A percentile compares a stretch with the other conserved stretches of the same genome.
Conservation (phyloP, 1,140 invertebrate genomes). For the Coboldia fuscipes region DNA sequence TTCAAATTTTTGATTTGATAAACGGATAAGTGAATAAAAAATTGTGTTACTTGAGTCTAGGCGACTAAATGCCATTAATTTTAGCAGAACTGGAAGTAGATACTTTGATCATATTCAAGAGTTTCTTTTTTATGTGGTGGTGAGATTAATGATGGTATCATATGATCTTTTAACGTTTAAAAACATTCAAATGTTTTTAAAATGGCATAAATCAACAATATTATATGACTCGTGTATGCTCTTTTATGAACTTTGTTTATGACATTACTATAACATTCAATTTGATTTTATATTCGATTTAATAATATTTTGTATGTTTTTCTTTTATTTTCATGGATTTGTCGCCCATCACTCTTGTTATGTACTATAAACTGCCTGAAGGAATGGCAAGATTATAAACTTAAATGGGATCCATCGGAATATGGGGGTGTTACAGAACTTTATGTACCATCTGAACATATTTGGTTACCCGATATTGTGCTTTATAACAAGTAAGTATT, state of each 20-base stretch:
- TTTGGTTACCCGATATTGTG: constrained; percentile 89
- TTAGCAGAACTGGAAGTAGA: not conserved
- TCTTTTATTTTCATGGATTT: not conserved
- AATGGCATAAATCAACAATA: too few species aligned
- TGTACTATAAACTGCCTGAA: constrained; percentile 21
- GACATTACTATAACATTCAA: too few species aligned
- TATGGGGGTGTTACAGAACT: constrained; percentile 87
- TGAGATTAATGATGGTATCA: too few species aligned
- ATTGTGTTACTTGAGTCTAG: not conserved
- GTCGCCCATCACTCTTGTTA: too few species aligned
- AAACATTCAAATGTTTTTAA: too few species aligned
- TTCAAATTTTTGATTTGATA: not conserved
- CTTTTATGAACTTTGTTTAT: too few species aligned
- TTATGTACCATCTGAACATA: constrained; percentile 81
- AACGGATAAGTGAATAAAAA: not conserved
- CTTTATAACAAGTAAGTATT: constrained; percentile 88
- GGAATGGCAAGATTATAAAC: constrained; percentile 96
- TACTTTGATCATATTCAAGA: not conserved
- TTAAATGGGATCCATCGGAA: constrained; percentile 84
- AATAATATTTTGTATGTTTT: not conserved
- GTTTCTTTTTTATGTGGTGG: too few species aligned
- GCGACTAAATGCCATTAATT: not conserved
- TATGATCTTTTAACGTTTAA: too few species aligned
- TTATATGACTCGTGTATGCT: too few species aligned
- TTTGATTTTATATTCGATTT: too few species aligned